Evolutionary conservation across 2,113 vertebrate species (phyloP).

Genomic region (Pseudolaguvia tuberculata): DNA sequence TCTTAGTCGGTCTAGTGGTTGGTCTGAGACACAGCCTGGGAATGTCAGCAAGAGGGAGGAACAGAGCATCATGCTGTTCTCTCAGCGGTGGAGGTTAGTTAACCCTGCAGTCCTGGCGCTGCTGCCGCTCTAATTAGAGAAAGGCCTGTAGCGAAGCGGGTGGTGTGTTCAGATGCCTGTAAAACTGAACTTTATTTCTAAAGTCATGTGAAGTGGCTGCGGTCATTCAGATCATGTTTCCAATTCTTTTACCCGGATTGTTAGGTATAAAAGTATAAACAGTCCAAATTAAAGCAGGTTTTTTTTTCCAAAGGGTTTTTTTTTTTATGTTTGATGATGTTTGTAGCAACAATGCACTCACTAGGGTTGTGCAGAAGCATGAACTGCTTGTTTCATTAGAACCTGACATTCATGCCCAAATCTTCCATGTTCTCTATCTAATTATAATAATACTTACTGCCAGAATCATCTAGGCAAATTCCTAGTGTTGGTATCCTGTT

Average conservation of each 20-base stretch:
- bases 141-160: constrained; percentile 60
- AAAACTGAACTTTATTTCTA: constrained; percentile 29
- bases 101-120: constrained; percentile 53
- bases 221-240: constrained; percentile 33
- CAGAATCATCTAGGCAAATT: not conserved
- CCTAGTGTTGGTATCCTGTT: not conserved
- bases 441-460: not conserved
- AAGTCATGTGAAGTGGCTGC: constrained; percentile 18
- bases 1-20: not conserved
- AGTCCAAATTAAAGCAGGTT: not conserved
- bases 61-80: constrained; percentile 52
- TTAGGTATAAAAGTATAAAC: not conserved
- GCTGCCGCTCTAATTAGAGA: constrained; percentile 66
- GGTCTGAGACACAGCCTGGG: not conserved
- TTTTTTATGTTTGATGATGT: too few species aligned
- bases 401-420: not conserved
- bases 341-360: constrained; percentile 15
- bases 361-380: constrained; percentile 35
- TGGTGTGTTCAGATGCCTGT: constrained; percentile 36
- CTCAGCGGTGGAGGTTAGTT: constrained; percentile 60
- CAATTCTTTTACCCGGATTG: not conserved
- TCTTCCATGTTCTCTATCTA: not conserved
- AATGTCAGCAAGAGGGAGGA: not conserved
- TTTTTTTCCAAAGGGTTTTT: too few species aligned
- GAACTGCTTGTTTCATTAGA: not conserved